Evolutionary conservation across 2,888 invertebrate species (phyloP), one percentile per base, ranked within the genome.

Genomic region (Mimachlamys varia): DNA sequence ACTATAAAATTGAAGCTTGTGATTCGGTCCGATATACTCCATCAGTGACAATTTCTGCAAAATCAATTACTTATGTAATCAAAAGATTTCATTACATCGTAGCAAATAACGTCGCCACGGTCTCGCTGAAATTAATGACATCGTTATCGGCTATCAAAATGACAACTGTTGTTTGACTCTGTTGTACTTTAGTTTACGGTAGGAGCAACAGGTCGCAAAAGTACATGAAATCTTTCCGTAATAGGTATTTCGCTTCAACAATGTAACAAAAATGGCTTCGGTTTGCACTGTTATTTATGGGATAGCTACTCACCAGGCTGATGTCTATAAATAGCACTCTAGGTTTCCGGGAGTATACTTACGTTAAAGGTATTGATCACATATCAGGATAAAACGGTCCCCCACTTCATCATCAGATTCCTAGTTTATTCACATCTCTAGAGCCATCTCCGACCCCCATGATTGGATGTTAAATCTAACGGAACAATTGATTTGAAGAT

Each of bases 11-110:
- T 2, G 27, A 76, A 76, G 27, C 27, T 22, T 27, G 76, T n/a
- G 19, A 22, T 58, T 22, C 58, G 7, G n/a, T 22, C 27, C 7
- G 13, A 33, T 76, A 27, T 62, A 33, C 76, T 76, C 33, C 27
- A 33, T 76, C 33, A 76, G 76, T 27, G 33, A 7, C 76, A 76
- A 27, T 76, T 76, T 2, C 27, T 33, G 33, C 33, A 76, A 33
- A 76, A 76, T 76, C 76, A 76, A 76, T 76, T 76, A 33, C 33
- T 76, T 76, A 33, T 33, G 76, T 76, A 76, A 76, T 76, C 76
- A 76, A 76, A 76, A 76, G 76, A 76, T 76, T 76, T 76, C 12
- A 76, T 76, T 27, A 76, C 27, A 27, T 0, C 33, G 76, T 33
- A 76, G 1, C 5, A 76, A 76, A 76, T 44, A 76, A 76, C 27